A percentile compares a stretch with the other conserved stretches of the same genome.
These are phyloP conservation scores for Lasioglossum albipes DNA, from an alignment of 1,140 invertebrate genomes.

Conservation along the genomic window DNA sequence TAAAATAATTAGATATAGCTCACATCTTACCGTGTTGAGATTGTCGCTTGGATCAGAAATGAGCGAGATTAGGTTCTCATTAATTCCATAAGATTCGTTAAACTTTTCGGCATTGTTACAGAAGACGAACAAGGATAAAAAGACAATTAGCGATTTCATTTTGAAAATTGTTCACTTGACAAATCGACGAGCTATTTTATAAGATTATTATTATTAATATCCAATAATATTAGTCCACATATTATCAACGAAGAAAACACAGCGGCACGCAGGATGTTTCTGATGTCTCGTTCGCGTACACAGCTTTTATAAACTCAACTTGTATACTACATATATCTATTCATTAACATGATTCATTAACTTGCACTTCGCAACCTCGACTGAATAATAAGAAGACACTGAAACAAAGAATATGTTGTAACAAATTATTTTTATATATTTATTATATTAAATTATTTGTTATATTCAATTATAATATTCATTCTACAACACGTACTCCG, in stretches of 20 bases:
- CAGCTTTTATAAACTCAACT: conserved; percentile 5
- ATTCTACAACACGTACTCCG: neutral
- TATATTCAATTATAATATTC: neutral
- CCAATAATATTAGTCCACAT: too few species aligned
- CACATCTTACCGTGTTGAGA: conserved; percentile 45
- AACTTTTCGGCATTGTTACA: neutral
- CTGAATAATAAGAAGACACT: too few species aligned
- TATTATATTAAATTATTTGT: too few species aligned
- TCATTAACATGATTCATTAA: conserved; percentile 1
- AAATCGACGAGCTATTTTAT: neutral
- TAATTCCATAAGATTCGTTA: neutral
- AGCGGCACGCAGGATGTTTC: too few species aligned
- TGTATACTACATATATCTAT: neutral
- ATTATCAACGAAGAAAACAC: too few species aligned
- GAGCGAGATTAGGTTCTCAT: neutral
- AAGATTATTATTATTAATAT: neutral
- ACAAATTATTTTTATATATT: too few species aligned
- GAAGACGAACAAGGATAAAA: neutral
- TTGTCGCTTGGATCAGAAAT: neutral
- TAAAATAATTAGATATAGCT: neutral
- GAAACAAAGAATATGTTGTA: too few species aligned
- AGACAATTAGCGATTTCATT: conserved; percentile 2
- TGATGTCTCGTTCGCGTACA: neutral
- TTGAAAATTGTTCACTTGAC: neutral
- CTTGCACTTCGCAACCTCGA: too few species aligned